Conservation (phyloP, 1,140 invertebrate species). For the Drosophila mojavensis region DNA sequence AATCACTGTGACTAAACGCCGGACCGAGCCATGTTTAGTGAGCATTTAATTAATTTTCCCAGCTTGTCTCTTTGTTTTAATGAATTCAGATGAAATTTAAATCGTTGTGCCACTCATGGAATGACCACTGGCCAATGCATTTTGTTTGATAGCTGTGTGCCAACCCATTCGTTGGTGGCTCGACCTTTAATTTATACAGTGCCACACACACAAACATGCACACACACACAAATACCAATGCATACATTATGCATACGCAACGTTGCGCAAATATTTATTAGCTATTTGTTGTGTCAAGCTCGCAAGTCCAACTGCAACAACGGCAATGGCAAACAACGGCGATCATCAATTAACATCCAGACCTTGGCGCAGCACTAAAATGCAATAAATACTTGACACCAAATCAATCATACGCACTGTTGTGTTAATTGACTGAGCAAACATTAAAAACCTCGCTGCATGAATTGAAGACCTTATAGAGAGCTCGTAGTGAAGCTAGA, state of each 20-base stretch:
- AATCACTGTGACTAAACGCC: slow-evolving; percentile 50
- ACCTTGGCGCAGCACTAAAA: slow-evolving; percentile 20
- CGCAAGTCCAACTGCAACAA: slow-evolving; percentile 19
- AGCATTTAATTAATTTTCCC: slow-evolving; percentile 67
- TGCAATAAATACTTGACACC: slow-evolving; percentile 46
- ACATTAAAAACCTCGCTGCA: slow-evolving; percentile 11
- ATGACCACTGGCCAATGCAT: not conserved
- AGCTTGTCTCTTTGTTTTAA: slow-evolving; percentile 57
- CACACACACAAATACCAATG: not conserved
- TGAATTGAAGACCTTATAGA: no score
- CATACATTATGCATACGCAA: slow-evolving; percentile 66
- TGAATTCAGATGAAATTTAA: slow-evolving; percentile 66
- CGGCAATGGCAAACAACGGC: slow-evolving; percentile 17
- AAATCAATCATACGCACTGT: slow-evolving; percentile 76
- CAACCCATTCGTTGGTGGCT: no score
- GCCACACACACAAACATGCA: slow-evolving; percentile 40
- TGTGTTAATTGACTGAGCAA: slow-evolving; percentile 58
- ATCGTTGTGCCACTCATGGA: slow-evolving; percentile 40
- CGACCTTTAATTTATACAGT: slow-evolving; percentile 68
- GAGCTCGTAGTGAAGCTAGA: no score
- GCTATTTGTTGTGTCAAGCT: slow-evolving; percentile 44
- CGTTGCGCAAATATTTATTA: slow-evolving; percentile 76
- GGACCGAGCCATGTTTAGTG: slow-evolving; percentile 47
- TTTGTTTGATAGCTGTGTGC: slow-evolving; percentile 28
- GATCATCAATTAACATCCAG: slow-evolving; percentile 49